Base-by-base conservation (phyloP, 2,797 vertebrate species). In the Syndactyla subalaris region DNA sequence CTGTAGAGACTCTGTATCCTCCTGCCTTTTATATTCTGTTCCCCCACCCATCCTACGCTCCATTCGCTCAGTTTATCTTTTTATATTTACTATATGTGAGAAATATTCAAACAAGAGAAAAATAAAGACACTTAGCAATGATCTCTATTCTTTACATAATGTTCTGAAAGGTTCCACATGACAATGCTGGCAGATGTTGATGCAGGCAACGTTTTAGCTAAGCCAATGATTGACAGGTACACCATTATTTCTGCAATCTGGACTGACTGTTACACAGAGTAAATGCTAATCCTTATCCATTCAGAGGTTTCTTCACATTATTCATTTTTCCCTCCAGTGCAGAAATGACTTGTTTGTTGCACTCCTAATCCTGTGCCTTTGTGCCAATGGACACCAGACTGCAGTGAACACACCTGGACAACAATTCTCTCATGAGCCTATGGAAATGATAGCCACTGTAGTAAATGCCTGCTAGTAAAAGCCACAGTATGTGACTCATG, bases 241-340 rank as follows among this genome's bases (percentile, higher is more conserved):
- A 90, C 92, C 93, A 93, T 95, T 96, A 94, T 85, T 96, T 95
- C 95, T 94, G 89, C 93, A 98, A 94, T 92, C 89, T 63, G 85
- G 87, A 91, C 81, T 89, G 94, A 96, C 93, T 91, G 92, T 83
- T 93, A 94, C 91, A 95, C 68, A 63, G 77, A 97, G 51, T 91
- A 94, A 94, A 94, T 96, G 88, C 79, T 96, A 93, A 94, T 96
- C 91, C 86, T 79, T 92, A 85, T 85, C 83, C 81, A 79, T 95
- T 94, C 49, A 75, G 15, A 91, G 88, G 79, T 93, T 95, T 72
- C 63, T 92, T 92, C 85, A 74, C 80, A 95, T 94, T 95, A 97
- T 95, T 94, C 95, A 90, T 85, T 93, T 96, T 94, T 62, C 36
- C 85, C 96, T 97, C 88, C 70, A 91, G 96, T 83, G 75, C 59